Conservation (phyloP, 2,113 vertebrate species). For the Ibidorhyncha struthersii region DNA sequence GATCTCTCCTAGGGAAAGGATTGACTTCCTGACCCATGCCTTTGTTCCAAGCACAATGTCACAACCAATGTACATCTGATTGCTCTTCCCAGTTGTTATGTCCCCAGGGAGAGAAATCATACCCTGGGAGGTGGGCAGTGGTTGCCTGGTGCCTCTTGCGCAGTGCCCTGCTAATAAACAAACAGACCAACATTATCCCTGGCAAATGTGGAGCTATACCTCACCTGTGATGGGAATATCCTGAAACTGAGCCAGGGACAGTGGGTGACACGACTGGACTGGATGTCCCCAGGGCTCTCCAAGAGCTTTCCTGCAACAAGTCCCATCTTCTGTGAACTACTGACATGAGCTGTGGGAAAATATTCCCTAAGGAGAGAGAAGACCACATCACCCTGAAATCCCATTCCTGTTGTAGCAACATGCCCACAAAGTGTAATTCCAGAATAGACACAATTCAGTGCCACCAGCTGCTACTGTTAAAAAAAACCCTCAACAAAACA, state of each 20-base stretch:
- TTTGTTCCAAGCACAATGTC: background rate
- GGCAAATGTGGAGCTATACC: rapidly evolving
- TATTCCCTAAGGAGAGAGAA: background rate
- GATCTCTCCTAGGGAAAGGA: background rate
- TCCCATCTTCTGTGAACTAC: background rate
- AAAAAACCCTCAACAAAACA: background rate
- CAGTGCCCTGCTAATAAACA: background rate
- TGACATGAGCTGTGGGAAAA: background rate
- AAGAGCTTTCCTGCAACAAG: background rate
- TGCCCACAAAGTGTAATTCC: background rate
- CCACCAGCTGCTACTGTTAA: background rate
- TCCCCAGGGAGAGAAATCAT: background rate
- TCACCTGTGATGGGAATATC: background rate
- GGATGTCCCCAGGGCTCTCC: rapidly evolving
- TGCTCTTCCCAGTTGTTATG: background rate
- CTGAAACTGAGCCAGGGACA: background rate
- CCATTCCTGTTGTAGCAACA: background rate
- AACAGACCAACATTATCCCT: background rate
- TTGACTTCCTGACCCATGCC: background rate
- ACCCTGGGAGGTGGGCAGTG: background rate
- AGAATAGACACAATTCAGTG: rapidly evolving
- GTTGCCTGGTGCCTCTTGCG: background rate
- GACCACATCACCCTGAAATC: background rate
- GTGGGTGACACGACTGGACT: rapidly evolving
- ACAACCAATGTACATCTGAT: rapidly evolving